Base-by-base conservation (phyloP, 2,797 vertebrate species). In the Lacerta agilis region DNA sequence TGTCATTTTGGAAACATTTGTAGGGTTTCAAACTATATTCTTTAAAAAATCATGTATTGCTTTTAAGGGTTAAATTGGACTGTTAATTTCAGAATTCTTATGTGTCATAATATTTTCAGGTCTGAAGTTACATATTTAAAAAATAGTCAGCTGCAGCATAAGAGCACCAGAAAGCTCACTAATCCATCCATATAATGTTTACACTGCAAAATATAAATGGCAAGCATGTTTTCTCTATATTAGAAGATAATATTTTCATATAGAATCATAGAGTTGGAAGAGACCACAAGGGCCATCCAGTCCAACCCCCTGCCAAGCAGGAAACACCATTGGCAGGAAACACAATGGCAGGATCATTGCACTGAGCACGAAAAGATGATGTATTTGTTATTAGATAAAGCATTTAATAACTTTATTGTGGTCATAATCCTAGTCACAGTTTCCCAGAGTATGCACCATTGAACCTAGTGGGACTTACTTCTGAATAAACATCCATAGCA, bases 21-120 rank as follows among this genome's bases (percentile, higher is more conserved):
- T 66, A 88, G 29, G 15, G 6, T 90, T 93, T 92, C 82, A 92
- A 92, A 95, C 90, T 91, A 61, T 85, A 87, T 8, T 89, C 77
- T 89, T 87, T 86, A 73, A 43, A 58, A 64, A 49, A 29, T 33
- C 93, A 92, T 10, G 84, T 55, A 64, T 10, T 92, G 90, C n/a
- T 13, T 77, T 25, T 45, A n/a, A 67, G 27, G 25, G 3, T 18
- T 82, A 8, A 66, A 8, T 0, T 43, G 13, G 10, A 78, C 27
- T 45, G 25, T 29, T 82, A 11, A 66, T 66, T 27, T 82, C 29
- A 71, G 45, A 18, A 8, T 33, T 69, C 66, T 27, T 7, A 11
- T 71, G 15, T 15, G 18, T 17, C 15, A 82, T 82, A 82, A 71
- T 43, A 69, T 45, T n/a, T 38, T 11, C 4, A 69, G 41, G 15